A percentile compares a stretch with the other conserved stretches of the same genome.
phyloP scores from a whole-genome alignment of 2,113 vertebrate genomes.

The Corythaeola cristata region DNA sequence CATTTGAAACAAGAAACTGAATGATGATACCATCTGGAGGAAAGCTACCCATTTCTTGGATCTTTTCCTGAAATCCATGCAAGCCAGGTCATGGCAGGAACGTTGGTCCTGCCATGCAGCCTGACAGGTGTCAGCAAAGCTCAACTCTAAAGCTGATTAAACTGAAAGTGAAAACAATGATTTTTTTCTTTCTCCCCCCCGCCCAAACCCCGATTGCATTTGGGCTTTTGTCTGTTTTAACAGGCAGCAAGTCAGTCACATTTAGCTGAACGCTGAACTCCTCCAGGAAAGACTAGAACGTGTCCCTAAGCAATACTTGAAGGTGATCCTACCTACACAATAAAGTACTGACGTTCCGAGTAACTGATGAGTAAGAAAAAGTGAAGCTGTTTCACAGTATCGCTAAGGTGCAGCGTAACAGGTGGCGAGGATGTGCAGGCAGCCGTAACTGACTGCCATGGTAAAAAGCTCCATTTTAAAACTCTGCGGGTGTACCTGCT shows the following conservation, averaged over 20 bases:
- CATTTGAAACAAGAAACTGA: not conserved
- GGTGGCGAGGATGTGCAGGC: not conserved
- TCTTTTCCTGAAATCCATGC: not conserved
- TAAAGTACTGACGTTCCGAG: not conserved
- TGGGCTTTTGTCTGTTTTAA: not conserved
- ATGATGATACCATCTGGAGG: not conserved
- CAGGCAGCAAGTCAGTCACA: not conserved
- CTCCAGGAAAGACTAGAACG: not conserved
- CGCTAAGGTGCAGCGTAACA: not conserved
- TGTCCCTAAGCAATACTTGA: not conserved
- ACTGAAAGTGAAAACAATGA: not conserved
- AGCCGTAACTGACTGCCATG: not conserved
- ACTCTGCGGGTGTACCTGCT: not conserved
- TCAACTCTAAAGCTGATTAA: not conserved
- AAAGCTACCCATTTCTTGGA: not conserved
- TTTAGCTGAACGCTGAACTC: not conserved
- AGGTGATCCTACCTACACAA: not conserved
- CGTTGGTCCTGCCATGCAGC: not conserved
- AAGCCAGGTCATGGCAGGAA: not conserved
- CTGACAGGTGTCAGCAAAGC: not conserved
- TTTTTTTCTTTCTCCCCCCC: not conserved
- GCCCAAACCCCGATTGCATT: too few relatives aligned
- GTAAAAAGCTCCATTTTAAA: not conserved
- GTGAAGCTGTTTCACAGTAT: not conserved
- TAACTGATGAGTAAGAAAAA: not conserved